A percentile compares a stretch with the other conserved stretches of the same genome.
These are phyloP conservation scores for Spondyliosoma cantharus DNA, from an alignment of 2,797 vertebrate genomes.

Conservation along the genomic window DNA sequence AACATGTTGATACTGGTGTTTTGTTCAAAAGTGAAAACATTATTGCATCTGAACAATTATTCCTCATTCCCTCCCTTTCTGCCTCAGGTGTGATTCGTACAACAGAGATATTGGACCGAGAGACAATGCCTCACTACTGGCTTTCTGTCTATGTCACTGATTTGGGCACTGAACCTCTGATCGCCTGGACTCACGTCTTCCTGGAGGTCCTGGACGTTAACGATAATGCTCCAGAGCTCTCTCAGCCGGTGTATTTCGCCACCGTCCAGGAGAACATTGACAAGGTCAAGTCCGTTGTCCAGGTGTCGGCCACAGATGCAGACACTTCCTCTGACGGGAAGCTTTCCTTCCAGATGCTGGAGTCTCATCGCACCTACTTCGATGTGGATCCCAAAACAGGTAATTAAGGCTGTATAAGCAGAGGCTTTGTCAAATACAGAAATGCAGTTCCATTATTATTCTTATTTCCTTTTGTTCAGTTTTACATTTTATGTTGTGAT, in stretches of 20 bases:
- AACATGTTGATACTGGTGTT: slow-evolving; percentile 19
- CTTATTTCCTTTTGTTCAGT: background rate
- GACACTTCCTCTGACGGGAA: slow-evolving; percentile 90
- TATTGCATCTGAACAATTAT: background rate
- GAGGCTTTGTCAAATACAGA: background rate
- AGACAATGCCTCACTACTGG: slow-evolving; percentile 90
- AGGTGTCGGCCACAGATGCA: slow-evolving; percentile 88
- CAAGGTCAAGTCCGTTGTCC: slow-evolving; percentile 84
- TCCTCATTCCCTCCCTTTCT: background rate
- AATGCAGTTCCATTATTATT: background rate
- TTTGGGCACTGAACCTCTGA: slow-evolving; percentile 88
- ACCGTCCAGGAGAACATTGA: slow-evolving; percentile 89
- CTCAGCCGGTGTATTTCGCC: slow-evolving; percentile 91
- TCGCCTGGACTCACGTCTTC: slow-evolving; percentile 91
- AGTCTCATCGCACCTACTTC: slow-evolving; percentile 88
- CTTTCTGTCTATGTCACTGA: slow-evolving; percentile 92
- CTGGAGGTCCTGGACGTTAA: slow-evolving; percentile 93
- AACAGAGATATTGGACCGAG: slow-evolving; percentile 87
- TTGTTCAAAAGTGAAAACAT: background rate
- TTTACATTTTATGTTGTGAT: too few relatives aligned
- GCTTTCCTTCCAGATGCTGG: slow-evolving; percentile 89
- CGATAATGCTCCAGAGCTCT: slow-evolving; percentile 93
- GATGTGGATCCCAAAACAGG: slow-evolving; percentile 89
- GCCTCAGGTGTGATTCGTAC: slow-evolving; percentile 89
- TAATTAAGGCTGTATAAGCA: slow-evolving; percentile 68